Percentiles rank a stretch among this genome's conserved stretches.
Evolutionary conservation across 2,113 vertebrate genomes (phyloP).

Genomic region (Willisornis vidua): DNA sequence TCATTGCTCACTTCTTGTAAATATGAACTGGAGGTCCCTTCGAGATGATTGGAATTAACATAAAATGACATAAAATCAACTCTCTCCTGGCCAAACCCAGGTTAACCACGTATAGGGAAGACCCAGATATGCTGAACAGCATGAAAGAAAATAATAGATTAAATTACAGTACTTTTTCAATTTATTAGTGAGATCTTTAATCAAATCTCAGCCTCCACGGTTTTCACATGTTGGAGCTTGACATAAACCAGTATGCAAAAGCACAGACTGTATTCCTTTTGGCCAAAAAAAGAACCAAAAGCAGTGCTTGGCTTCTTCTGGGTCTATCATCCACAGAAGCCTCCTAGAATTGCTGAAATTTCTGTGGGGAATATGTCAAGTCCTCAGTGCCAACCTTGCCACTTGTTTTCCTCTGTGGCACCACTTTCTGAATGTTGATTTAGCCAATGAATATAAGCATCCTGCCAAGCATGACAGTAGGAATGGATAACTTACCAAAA

Average conservation of each 20-base stretch:
- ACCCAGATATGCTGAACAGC: background rate
- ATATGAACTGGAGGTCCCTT: background rate
- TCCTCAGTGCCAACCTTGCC: background rate
- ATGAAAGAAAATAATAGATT: background rate
- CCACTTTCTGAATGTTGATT: background rate
- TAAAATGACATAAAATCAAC: background rate
- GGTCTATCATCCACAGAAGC: background rate
- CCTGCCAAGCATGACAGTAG: background rate
- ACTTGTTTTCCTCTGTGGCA: background rate
- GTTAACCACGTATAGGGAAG: background rate
- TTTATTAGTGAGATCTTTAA: background rate
- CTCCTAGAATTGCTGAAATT: background rate
- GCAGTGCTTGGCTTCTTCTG: background rate
- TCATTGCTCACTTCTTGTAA: background rate
- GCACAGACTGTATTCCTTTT: background rate
- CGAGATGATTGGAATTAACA: background rate
- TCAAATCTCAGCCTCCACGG: background rate
- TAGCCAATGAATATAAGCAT: background rate
- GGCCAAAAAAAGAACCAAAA: background rate
- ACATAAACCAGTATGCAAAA: background rate
- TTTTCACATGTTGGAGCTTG: background rate
- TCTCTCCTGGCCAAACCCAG: background rate
- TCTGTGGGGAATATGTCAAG: fast-evolving
- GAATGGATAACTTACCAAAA: background rate
- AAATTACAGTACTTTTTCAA: background rate